Evolutionary conservation across 1,140 invertebrate genomes (phyloP).

Genomic region (Drosophila azteca): DNA sequence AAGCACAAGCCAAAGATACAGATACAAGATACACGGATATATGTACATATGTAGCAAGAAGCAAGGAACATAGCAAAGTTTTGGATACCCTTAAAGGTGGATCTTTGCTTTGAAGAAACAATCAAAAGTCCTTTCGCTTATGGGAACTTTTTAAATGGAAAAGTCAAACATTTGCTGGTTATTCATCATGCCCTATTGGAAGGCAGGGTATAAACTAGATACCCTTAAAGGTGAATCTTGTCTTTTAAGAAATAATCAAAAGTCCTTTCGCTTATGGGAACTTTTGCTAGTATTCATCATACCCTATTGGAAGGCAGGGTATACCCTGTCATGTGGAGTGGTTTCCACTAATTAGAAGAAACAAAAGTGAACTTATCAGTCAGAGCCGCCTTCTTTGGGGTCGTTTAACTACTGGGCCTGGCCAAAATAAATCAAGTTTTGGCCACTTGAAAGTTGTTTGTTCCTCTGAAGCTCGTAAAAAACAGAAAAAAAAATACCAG

Average conservation of each 20-base stretch:
- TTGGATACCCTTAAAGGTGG: conserved; percentile 19
- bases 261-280: no score
- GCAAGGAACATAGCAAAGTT: no score
- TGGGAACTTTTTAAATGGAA: no score
- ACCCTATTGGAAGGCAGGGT: no score
- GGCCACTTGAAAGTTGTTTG: conserved; percentile 33
- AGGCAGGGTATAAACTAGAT: background rate
- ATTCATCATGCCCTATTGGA: no score
- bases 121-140: no score
- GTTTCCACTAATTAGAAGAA: conserved; percentile 53
- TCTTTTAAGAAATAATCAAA: background rate
- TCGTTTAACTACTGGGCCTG: conserved; percentile 37
- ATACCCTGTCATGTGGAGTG: conserved; percentile 6
- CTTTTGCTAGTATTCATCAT: no score
- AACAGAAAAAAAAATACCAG: conserved; percentile 9
- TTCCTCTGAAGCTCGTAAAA: conserved; percentile 27
- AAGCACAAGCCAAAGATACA: conserved; percentile 30
- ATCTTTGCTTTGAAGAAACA: conserved; percentile 14
- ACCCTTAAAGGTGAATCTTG: conserved; percentile 35
- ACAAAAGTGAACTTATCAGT: conserved; percentile 29
- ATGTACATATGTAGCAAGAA: background rate
- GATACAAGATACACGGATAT: conserved; percentile 15
- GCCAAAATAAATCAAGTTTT: conserved; percentile 47
- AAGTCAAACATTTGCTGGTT: no score
- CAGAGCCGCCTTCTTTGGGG: conserved; percentile 24